These are phyloP conservation scores for Dinoponera quadriceps DNA, from an alignment of 1,140 invertebrate species.

Conservation along the genomic window DNA sequence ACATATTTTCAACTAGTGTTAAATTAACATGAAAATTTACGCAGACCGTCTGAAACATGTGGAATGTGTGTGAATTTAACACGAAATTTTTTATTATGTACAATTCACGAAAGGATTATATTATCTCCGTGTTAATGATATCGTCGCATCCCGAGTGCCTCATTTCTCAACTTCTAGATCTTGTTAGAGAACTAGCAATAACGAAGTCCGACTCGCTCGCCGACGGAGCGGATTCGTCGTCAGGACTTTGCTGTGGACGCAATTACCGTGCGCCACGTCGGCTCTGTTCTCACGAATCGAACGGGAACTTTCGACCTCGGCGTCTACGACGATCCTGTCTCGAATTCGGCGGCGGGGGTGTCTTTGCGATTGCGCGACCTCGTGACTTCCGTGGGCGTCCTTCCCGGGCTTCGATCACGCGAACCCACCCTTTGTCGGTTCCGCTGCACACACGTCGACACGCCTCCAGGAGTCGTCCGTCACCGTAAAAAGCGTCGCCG, in stretches of 20 bases:
- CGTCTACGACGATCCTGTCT: background rate
- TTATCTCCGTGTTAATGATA: too few species aligned
- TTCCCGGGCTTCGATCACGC: conserved; percentile 70
- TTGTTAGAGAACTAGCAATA: too few species aligned
- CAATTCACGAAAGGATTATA: too few species aligned
- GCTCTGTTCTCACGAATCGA: background rate
- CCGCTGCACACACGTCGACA: conserved; percentile 75
- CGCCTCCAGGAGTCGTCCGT: conserved; percentile 76
- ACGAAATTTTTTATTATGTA: too few species aligned
- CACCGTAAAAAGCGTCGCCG: conserved; percentile 74
- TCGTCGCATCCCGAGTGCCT: too few species aligned
- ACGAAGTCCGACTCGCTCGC: too few species aligned
- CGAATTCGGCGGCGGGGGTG: conserved; percentile 30
- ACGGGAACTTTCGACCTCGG: conserved; percentile 11
- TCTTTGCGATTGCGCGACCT: conserved; percentile 74
- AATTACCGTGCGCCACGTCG: background rate
- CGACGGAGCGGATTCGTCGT: background rate
- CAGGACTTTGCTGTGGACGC: background rate
- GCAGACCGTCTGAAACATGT: too few species aligned
- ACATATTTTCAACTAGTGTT: too few species aligned
- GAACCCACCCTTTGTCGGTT: conserved; percentile 70
- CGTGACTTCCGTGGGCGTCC: conserved; percentile 74
- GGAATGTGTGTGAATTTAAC: too few species aligned
- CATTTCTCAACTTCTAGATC: too few species aligned
- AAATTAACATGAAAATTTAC: too few species aligned